Evolutionary conservation across 1,140 invertebrate genomes (phyloP).

Genomic region (Bombus sylvicola): DNA sequence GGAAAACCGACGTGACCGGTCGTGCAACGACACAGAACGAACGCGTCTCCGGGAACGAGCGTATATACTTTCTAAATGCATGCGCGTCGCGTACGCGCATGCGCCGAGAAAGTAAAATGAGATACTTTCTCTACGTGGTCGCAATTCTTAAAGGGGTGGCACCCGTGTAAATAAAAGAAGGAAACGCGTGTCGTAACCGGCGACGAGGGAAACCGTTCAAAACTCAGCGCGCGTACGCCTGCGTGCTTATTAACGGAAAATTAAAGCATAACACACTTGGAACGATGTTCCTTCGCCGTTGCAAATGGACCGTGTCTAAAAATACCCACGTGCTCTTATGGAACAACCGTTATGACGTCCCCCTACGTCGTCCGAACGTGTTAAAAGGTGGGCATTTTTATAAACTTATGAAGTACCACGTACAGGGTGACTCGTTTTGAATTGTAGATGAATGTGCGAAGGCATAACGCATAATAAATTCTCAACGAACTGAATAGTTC

Average conservation of each 20-base stretch:
- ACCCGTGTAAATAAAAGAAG: background rate
- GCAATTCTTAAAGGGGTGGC: constrained; percentile 3
- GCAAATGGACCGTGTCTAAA: constrained; percentile 26
- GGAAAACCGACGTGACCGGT: background rate
- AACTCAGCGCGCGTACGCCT: background rate
- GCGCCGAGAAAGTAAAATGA: constrained; percentile 27
- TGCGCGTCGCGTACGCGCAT: background rate
- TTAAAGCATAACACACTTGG: constrained; percentile 23
- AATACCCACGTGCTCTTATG: constrained; percentile 14
- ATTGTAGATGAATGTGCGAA: background rate
- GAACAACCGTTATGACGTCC: background rate
- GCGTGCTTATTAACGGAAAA: constrained; percentile 20
- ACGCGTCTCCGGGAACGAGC: background rate
- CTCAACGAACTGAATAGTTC: background rate
- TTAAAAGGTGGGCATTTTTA: background rate
- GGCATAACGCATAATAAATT: background rate
- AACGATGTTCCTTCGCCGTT: background rate
- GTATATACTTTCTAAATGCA: constrained; percentile 27
- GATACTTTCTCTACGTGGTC: constrained; percentile 36
- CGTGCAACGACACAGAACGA: background rate
- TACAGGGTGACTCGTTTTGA: background rate
- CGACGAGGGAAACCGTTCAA: background rate
- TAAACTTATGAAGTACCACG: background rate
- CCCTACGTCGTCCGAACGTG: background rate
- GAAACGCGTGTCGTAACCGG: constrained; percentile 8